Evolutionary conservation across 2,113 vertebrate species (phyloP).

Genomic region (Muntiacus muntjak): DNA sequence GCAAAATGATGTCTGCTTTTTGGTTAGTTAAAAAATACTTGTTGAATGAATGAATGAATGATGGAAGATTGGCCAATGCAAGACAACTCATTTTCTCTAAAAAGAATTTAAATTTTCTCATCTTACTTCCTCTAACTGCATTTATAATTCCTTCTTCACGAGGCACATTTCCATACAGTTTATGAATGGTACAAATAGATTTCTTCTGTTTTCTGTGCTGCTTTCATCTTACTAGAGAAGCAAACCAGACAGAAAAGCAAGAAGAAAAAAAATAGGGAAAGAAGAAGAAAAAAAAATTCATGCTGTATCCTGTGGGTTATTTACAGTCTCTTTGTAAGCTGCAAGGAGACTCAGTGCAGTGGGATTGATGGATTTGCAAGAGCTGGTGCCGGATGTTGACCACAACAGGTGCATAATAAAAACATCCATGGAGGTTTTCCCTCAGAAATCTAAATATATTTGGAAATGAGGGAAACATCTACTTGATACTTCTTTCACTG

Average conservation of each 20-base stretch:
- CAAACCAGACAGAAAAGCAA: not conserved
- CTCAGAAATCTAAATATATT: constrained; percentile 43
- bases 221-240: not conserved
- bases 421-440: constrained; percentile 13
- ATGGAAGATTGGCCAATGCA: not conserved
- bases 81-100: not conserved
- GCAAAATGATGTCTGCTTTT: not conserved
- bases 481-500: constrained; percentile 28
- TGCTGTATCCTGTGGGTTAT: not conserved
- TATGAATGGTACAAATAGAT: not conserved
- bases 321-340: constrained; percentile 18
- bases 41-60: not conserved
- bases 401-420: not conserved
- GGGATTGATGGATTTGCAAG: not conserved
- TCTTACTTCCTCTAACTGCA: not conserved
- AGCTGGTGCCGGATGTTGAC: constrained; percentile 46
- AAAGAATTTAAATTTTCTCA: not conserved
- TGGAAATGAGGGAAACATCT: constrained; percentile 56
- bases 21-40: not conserved
- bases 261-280: not conserved
- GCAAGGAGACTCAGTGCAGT: not conserved
- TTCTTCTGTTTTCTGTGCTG: not conserved
- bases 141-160: not conserved
- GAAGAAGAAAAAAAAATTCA: not conserved
- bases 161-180: not conserved